These are phyloP conservation scores for Axinella damicornis DNA, from an alignment of 37 sponge, comb jelly and placozoan species.

Conservation along the genomic window DNA sequence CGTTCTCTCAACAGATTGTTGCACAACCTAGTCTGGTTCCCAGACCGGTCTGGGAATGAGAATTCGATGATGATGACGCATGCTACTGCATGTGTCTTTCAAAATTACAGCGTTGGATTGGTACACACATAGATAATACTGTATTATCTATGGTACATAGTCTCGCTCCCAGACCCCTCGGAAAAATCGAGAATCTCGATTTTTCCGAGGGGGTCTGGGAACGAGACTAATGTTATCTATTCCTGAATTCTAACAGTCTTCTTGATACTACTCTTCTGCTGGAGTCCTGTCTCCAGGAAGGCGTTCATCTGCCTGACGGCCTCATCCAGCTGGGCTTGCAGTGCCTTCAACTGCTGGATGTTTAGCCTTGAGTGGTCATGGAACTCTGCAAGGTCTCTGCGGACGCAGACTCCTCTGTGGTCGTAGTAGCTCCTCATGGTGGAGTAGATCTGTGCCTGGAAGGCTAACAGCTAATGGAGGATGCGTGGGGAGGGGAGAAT, in stretches of 20 bases:
- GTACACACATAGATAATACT: too few relatives aligned
- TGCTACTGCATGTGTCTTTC: conserved; percentile 23
- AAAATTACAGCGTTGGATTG: too few relatives aligned
- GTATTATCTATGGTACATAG: too few relatives aligned
- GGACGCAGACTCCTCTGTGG: conserved; percentile 18
- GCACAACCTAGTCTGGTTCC: too few relatives aligned
- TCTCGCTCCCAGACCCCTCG: too few relatives aligned
- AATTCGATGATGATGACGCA: too few relatives aligned
- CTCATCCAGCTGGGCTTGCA: conserved; percentile 33
- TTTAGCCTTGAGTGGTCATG: background rate
- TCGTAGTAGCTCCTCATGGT: conserved; percentile 38
- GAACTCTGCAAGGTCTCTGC: conserved; percentile 5
- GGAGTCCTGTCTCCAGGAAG: conserved; percentile 29
- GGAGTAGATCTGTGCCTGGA: conserved; percentile 22
- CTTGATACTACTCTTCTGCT: background rate
- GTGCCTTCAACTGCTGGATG: background rate
- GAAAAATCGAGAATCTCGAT: too few relatives aligned
- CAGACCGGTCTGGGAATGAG: too few relatives aligned
- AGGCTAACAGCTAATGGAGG: conserved; percentile 28
- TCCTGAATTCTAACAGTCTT: background rate
- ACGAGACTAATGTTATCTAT: too few relatives aligned
- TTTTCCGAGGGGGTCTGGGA: too few relatives aligned
- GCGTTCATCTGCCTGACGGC: conserved; percentile 22
- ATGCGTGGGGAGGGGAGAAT: background rate
- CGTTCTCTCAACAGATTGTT: too few relatives aligned